Percentiles rank a stretch among this genome's conserved stretches.
Conservation (phyloP, 1,140 invertebrate species). For the Anoplophora glabripennis region DNA sequence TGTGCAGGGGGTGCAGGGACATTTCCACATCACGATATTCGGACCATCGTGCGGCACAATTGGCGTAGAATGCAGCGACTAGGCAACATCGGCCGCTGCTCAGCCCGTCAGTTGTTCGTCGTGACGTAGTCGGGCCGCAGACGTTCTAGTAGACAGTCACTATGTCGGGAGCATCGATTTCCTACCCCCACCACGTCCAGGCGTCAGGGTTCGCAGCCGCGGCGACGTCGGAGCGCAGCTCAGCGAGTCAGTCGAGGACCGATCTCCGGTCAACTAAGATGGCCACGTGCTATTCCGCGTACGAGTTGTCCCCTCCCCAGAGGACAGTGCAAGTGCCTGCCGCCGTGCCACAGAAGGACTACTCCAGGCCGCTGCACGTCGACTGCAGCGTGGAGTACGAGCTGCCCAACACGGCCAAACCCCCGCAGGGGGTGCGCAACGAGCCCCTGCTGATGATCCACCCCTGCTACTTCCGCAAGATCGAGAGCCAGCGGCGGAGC, state of each 20-base stretch:
- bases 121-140: slow-evolving; percentile 41
- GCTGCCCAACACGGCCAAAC: slow-evolving; percentile 75
- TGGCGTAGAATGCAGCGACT: neutral
- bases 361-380: slow-evolving; percentile 74
- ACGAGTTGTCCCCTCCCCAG: slow-evolving; percentile 41
- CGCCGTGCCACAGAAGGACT: slow-evolving; percentile 62
- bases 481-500: slow-evolving; percentile 70
- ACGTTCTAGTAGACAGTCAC: slow-evolving; percentile 44
- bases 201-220: slow-evolving; percentile 14
- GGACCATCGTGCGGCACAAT: too few species aligned
- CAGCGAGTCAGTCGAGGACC: slow-evolving; percentile 43
- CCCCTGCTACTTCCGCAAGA: slow-evolving; percentile 79
- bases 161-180: slow-evolving; percentile 46
- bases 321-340: slow-evolving; percentile 42
- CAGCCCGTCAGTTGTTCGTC: slow-evolving; percentile 24
- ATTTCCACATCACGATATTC: too few species aligned
- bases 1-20: too few species aligned
- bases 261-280: slow-evolving; percentile 38
- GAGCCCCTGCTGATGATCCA: slow-evolving; percentile 81
- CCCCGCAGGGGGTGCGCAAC: slow-evolving; percentile 69
- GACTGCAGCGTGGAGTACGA: slow-evolving; percentile 84
- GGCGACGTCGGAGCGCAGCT: slow-evolving; percentile 12
- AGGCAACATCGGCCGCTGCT: neutral
- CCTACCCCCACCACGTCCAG: slow-evolving; percentile 43
- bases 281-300: slow-evolving; percentile 47